Base-by-base conservation (phyloP, 2,888 invertebrate species). In the Conchocele bisecta region DNA sequence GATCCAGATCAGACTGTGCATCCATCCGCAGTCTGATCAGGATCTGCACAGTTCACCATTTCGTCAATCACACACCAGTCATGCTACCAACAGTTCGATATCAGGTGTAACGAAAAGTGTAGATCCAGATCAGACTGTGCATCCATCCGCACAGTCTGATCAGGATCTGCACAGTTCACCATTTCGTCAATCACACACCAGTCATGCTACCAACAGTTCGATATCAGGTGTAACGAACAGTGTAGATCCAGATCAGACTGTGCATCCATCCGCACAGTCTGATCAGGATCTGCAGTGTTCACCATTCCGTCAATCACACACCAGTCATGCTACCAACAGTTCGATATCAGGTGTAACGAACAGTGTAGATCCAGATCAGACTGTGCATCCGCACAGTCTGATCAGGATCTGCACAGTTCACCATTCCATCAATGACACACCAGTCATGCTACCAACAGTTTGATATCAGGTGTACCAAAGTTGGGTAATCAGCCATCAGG, bases 101-200 rank as follows among this genome's bases (percentile, higher is more conserved):
- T n/a, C n/a, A n/a, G n/a, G n/a, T n/a, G n/a, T n/a, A n/a, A n/a
- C n/a, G n/a, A n/a, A n/a, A 22, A 53, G 53, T 33, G 17, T 24
- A 53, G 53, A 53, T 17, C 35, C 35, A 37, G 35, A 53, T 53
- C 35, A 53, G 35, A 33, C n/a, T n/a, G n/a, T n/a, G n/a, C n/a
- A n/a, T n/a, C n/a, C n/a, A n/a, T n/a, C n/a, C n/a, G n/a, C n/a
- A n/a, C 53, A 33, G 35, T 35, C 33, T 53, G 35, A 53, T 53
- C 53, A 22, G 33, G 53, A 50, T 28, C 6, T 41, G 22, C 41
- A 41, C 41, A 41, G 41, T 41, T 41, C 22, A 22, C 22, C 22
- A 5, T 7, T 29, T 28, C 9, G 5, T 48, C 7, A 5, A 6
- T 48, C 26, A n/a, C n/a, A n/a, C n/a, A n/a, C n/a, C n/a, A n/a